Evolutionary conservation across 2,888 invertebrate species (phyloP), one percentile per base, ranked within the genome.

Genomic region (Cerceris rybyensis): DNA sequence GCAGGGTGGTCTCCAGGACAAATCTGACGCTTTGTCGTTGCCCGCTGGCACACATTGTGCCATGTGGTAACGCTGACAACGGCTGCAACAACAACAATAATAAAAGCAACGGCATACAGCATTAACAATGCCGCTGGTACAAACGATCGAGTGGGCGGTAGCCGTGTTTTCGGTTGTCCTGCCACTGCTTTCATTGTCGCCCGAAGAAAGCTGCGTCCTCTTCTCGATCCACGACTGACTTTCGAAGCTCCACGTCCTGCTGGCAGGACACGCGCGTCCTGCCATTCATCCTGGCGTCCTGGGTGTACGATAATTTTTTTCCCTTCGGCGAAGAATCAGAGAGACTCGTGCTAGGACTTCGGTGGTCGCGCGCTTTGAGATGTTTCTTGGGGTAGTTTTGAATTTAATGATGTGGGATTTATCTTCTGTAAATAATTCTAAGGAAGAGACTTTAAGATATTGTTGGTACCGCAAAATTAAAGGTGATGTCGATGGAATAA

Each of bases 221-320:
- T 58, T 76, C 72, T 75, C 75, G 73, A 73, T 78, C 70, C 70
- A 78, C 67, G 79, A 72, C 76, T 78, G 78, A 79, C 78, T 81
- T 39, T 16, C 60, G 70, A 69, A 65, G 69, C 54, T 68, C 11
- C 46, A 71, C 72, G 73, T 80, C 88, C 90, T 77, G 88, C 90
- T 86, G 88, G 75, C 67, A 86, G 76, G 90, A 90, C 90, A 89
- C 90, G 89, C 87, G 90, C 81, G 83, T 82, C 77, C 67, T 55
- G 5, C 73, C 75, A 75, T 73, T 81, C 78, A 67, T 69, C 69
- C 65, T 6, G 46, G 14, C 64, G 49, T 54, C 54, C 39, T 52
- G 14, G 57, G 8, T 17, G 60, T 52, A 17, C 52, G 8, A 65
- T 39, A 11, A 57, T 52, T 61, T 52, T 11, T 75, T 16, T 57